Conservation (phyloP, 2,797 vertebrate species). For the Fringilla coelebs region DNA sequence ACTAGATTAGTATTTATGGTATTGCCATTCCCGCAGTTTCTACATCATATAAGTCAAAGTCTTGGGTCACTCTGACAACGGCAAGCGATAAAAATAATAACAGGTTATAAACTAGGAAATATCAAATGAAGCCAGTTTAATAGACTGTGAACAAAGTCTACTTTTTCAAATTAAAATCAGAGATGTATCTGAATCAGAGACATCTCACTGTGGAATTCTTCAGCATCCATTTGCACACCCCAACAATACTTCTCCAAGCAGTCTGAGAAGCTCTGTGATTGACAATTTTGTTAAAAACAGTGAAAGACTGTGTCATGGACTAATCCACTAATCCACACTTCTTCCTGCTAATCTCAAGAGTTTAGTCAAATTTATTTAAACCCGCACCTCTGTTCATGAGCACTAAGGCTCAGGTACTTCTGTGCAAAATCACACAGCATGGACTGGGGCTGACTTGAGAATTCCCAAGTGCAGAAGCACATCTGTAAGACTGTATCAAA, state of each 20-base stretch:
- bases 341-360: not conserved
- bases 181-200: not conserved
- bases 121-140: not conserved
- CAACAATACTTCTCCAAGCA: not conserved
- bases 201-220: not conserved
- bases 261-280: not conserved
- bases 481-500: not conserved
- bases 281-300: not conserved
- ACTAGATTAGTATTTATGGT: not conserved
- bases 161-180: not conserved
- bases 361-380: not conserved
- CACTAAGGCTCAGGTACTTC: not conserved
- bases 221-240: not conserved
- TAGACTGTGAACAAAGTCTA: not conserved
- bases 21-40: not conserved
- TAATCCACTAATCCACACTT: not conserved
- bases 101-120: slow-evolving; percentile 17
- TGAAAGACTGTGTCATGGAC: not conserved
- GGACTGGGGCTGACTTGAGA: not conserved
- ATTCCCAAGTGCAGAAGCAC: not conserved
- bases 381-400: not conserved
- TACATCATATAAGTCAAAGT: not conserved
- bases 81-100: slow-evolving; percentile 8
- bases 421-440: not conserved
- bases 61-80: not conserved